Conservation (phyloP, 1,140 invertebrate genomes). For the Bicyclus anynana region DNA sequence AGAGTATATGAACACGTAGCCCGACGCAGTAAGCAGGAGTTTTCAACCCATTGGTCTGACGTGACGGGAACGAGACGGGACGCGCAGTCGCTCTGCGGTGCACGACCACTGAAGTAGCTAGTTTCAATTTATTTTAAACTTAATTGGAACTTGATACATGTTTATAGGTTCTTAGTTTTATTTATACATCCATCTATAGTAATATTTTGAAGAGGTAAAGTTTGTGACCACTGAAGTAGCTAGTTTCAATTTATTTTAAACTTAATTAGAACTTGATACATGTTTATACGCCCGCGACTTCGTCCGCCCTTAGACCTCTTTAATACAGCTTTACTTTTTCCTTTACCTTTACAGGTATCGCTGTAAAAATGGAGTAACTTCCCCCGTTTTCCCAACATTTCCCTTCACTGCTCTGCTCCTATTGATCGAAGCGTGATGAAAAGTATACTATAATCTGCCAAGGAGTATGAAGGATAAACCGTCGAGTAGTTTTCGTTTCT, state of each 20-base stretch:
- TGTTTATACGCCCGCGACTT: background rate
- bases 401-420: no score
- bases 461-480: no score
- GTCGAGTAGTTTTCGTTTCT: no score
- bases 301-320: no score
- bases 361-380: no score
- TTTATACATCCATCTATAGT: no score
- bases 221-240: slow-evolving; percentile 17
- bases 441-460: no score
- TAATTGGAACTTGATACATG: slow-evolving; percentile 11
- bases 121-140: slow-evolving; percentile 16
- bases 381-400: no score
- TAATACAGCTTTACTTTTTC: no score
- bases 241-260: slow-evolving; percentile 17
- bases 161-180: background rate
- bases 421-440: no score
- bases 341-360: no score
- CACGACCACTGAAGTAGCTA: slow-evolving; percentile 18
- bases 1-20: slow-evolving; percentile 62
- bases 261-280: slow-evolving; percentile 12
- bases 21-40: slow-evolving; percentile 39
- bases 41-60: slow-evolving; percentile 42
- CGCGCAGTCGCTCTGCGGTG: slow-evolving; percentile 45
- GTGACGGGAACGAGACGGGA: slow-evolving; percentile 41
- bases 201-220: no score